Percentiles rank a stretch among this genome's conserved stretches.
These are phyloP conservation scores for Naso thynnoides DNA, from an alignment of 2,797 vertebrate species.

Conservation along the genomic window DNA sequence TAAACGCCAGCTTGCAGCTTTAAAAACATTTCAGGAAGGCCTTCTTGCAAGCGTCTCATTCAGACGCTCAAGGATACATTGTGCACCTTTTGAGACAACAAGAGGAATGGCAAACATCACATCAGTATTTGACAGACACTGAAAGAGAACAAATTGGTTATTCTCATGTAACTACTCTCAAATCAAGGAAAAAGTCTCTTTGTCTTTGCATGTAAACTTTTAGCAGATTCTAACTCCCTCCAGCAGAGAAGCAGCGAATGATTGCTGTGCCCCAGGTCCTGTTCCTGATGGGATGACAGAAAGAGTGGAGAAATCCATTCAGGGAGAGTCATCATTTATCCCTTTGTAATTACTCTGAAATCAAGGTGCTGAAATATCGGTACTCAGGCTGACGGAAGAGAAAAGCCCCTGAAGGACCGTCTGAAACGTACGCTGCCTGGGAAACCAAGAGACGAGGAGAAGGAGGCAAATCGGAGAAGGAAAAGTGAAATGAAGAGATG, in stretches of 20 bases:
- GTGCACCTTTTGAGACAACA: no score
- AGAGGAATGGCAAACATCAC: no score
- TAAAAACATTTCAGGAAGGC: no score
- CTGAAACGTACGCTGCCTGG: conserved; percentile 55
- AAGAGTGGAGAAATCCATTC: conserved; percentile 58
- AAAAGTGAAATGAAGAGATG: conserved; percentile 52
- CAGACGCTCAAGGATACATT: no score
- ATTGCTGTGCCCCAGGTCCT: conserved; percentile 72
- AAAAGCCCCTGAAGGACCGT: conserved; percentile 65
- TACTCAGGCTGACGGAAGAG: conserved; percentile 62
- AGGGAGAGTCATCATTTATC: conserved; percentile 79
- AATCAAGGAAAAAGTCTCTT: conserved; percentile 58
- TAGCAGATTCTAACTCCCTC: conserved; percentile 49
- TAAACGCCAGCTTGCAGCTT: no score
- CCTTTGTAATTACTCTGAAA: conserved; percentile 77
- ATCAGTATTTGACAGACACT: no score
- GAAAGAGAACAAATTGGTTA: conserved; percentile 2
- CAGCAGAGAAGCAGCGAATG: conserved; percentile 61
- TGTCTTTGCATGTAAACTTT: conserved; percentile 67
- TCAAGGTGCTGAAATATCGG: conserved; percentile 78
- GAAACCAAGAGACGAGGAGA: conserved; percentile 54
- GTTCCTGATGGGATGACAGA: conserved; percentile 68
- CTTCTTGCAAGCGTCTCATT: no score
- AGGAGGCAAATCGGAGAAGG: conserved; percentile 33
- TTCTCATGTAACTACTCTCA: conserved; percentile 69